Evolutionary conservation across 2,113 vertebrate species (phyloP), one percentile per base, ranked within the genome.

Genomic region (Baryphthengus martii): DNA sequence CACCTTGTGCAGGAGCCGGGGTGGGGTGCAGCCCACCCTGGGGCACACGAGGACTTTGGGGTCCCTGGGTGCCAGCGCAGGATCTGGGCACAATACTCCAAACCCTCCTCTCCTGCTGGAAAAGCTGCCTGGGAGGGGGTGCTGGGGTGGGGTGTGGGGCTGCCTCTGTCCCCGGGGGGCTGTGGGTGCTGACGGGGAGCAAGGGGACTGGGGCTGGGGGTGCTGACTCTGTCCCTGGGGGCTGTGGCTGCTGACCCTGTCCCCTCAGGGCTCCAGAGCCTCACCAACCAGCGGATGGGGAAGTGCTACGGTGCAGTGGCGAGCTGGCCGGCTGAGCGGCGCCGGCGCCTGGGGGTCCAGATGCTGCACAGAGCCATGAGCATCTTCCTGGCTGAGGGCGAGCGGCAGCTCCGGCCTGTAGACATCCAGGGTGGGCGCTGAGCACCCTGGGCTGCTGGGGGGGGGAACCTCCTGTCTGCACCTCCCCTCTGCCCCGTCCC

Each of bases 371-470:
- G 98, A 0, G 98, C 98, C 62, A 98, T 99, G 98, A 98, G 98
- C 78, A 98, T 99, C 96, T 99, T 99, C 86, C 96, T 99, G 96
- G 99, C 99, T 0, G 99, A 99, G 94, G 99, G 98, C 2, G 98
- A 99, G 84, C 90, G 99, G 63, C 99, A 99, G 95, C 98, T 99
- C 52, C 91, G 98, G 23, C 99, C 99, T 0, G 93, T 95, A 3
- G 99, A 99, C 85, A 98, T 99, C 91, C 96, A 96, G 47, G 86
- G 73, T 0, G 85, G 97, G 28, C 91, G 91, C 92, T 98, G 96
- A 97, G 24, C 17, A 6, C 45, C 40, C 76, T 1, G 13, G 53
- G 56, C n/a, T 26, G 33, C 65, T 68, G 65, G 33, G 67, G 31
- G 19, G 13, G 19, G 8, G 3, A 40, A 25, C 45, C 65, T 45